Conservation (phyloP, 2,113 vertebrate genomes). For the Salvelinus fontinalis region DNA sequence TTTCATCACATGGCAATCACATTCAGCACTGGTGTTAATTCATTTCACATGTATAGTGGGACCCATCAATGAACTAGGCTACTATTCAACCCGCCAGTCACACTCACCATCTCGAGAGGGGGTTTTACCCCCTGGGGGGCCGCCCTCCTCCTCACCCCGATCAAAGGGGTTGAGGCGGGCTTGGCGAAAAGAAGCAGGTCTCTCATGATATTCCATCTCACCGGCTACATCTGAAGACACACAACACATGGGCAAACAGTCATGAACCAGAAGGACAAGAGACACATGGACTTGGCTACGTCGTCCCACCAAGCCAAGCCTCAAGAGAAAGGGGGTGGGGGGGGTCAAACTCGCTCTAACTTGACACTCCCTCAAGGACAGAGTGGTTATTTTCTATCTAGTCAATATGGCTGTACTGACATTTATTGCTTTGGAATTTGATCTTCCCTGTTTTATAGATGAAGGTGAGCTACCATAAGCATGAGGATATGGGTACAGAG, state of each 20-base stretch:
- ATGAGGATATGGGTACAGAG: too few relatives aligned
- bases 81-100: too few relatives aligned
- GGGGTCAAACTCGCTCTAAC: not conserved
- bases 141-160: slow-evolving; percentile 76
- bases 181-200: slow-evolving; percentile 90
- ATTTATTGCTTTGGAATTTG: too few relatives aligned
- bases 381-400: too few relatives aligned
- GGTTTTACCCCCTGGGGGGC: slow-evolving; percentile 51
- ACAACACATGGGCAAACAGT: slow-evolving; percentile 2
- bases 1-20: not conserved
- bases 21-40: not conserved
- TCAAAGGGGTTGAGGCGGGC: slow-evolving; percentile 95
- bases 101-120: slow-evolving; percentile 73
- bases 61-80: too few relatives aligned
- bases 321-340: too few relatives aligned
- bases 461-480: too few relatives aligned
- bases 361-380: not conserved
- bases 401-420: too few relatives aligned
- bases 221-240: slow-evolving; percentile 67
- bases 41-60: too few relatives aligned
- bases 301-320: too few relatives aligned
- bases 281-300: too few relatives aligned
- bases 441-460: too few relatives aligned
- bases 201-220: slow-evolving; percentile 91
- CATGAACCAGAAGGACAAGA: not conserved